Evolutionary conservation across 2,797 vertebrate species (phyloP).

Genomic region (Coracias cyanogaster): DNA sequence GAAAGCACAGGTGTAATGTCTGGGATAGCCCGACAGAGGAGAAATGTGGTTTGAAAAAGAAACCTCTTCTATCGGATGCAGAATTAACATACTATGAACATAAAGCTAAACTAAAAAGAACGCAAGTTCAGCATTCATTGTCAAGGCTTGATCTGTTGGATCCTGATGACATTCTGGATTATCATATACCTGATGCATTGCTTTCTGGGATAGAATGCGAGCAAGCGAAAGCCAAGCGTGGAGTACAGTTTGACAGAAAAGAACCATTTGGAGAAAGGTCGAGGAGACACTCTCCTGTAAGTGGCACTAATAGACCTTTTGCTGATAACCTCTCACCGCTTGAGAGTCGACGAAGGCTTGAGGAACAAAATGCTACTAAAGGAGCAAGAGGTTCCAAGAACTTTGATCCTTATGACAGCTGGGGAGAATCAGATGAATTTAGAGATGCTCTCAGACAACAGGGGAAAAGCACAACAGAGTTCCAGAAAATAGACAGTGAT

Average conservation of each 20-base stretch:
- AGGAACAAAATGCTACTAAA: slow-evolving; percentile 81
- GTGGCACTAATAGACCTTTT: slow-evolving; percentile 77
- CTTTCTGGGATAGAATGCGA: slow-evolving; percentile 82
- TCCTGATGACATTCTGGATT: slow-evolving; percentile 82
- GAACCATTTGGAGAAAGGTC: slow-evolving; percentile 79
- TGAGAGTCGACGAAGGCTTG: slow-evolving; percentile 80
- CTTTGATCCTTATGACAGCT: slow-evolving; percentile 74
- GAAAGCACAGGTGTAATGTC: slow-evolving; percentile 88
- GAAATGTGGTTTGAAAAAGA: slow-evolving; percentile 84
- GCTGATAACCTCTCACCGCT: slow-evolving; percentile 77
- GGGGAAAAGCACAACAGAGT: slow-evolving; percentile 33
- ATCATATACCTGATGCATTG: slow-evolving; percentile 79
- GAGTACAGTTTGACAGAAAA: slow-evolving; percentile 80
- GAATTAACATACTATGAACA: slow-evolving; percentile 94
- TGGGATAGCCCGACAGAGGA: slow-evolving; percentile 87
- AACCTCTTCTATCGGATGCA: slow-evolving; percentile 86
- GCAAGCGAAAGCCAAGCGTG: slow-evolving; percentile 81
- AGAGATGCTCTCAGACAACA: slow-evolving; percentile 55
- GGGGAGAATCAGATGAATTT: slow-evolving; percentile 43
- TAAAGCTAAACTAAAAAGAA: slow-evolving; percentile 94
- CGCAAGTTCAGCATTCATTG: slow-evolving; percentile 89
- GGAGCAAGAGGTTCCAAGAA: slow-evolving; percentile 78
- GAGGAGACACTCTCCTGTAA: slow-evolving; percentile 82
- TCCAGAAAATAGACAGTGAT: slow-evolving; percentile 66
- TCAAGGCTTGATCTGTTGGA: slow-evolving; percentile 80